phyloP scores from a whole-genome alignment of 2,797 vertebrate genomes.

The Esox lucius region DNA sequence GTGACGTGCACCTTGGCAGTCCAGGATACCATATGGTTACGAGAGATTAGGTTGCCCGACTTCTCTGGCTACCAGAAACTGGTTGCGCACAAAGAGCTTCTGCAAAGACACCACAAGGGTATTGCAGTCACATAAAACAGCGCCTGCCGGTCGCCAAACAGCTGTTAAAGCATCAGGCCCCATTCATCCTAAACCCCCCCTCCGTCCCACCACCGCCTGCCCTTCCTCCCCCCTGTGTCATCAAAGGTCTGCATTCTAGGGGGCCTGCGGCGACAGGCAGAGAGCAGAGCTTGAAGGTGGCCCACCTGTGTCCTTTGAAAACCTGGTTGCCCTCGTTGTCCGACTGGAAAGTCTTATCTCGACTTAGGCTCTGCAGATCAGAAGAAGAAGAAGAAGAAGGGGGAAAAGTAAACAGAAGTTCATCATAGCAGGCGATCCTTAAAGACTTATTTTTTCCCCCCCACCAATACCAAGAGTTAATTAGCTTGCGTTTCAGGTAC shows the following conservation, averaged over 20 bases:
- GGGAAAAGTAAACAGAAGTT: background rate
- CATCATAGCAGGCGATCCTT: background rate
- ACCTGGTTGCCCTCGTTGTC: slow-evolving; percentile 84
- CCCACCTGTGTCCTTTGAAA: slow-evolving; percentile 93
- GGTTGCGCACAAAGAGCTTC: background rate
- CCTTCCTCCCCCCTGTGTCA: too few relatives aligned
- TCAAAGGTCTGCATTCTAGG: too few relatives aligned
- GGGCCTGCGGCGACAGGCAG: too few relatives aligned
- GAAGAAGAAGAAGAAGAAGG: slow-evolving; percentile 21
- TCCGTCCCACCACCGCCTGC: too few relatives aligned
- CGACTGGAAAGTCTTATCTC: slow-evolving; percentile 85
- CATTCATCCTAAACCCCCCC: too few relatives aligned
- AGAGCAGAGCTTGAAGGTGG: slow-evolving; percentile 24
- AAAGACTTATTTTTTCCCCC: background rate
- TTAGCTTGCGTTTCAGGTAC: slow-evolving; percentile 23
- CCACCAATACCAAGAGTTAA: background rate
- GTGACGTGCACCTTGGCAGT: too few relatives aligned
- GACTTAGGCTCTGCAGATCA: slow-evolving; percentile 75
- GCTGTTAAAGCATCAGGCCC: too few relatives aligned
- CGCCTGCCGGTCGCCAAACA: too few relatives aligned
- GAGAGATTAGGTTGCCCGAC: background rate
- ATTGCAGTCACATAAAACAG: too few relatives aligned
- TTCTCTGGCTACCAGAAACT: background rate
- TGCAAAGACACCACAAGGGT: slow-evolving; percentile 8
- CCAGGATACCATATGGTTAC: too few relatives aligned